These are phyloP conservation scores for Dolichoris vasculosae DNA, from an alignment of 1,140 invertebrate species.

Conservation along the genomic window DNA sequence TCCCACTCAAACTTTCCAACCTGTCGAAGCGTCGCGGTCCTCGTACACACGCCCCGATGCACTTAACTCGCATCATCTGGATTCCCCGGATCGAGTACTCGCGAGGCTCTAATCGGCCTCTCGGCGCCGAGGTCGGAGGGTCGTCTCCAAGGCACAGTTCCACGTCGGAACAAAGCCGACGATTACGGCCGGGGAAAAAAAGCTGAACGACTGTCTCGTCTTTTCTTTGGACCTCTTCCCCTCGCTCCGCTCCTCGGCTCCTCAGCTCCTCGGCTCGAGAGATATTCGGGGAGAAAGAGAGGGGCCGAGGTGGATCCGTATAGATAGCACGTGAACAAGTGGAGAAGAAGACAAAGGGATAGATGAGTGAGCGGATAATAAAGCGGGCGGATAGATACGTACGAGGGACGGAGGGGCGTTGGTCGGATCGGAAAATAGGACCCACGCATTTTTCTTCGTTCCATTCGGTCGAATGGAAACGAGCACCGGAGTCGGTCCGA, in stretches of 20 bases:
- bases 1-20: not conserved
- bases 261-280: not conserved
- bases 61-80: constrained; percentile 2
- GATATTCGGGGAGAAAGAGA: not conserved
- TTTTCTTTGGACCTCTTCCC: too few relatives aligned
- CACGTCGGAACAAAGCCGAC: not conserved
- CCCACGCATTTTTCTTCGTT: too few relatives aligned
- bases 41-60: not conserved
- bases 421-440: too few relatives aligned
- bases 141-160: too few relatives aligned
- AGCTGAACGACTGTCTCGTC: not conserved
- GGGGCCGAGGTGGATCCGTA: not conserved
- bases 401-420: too few relatives aligned
- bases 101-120: constrained; percentile 12
- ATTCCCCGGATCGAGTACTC: not conserved
- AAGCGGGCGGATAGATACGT: not conserved
- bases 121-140: not conserved
- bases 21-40: too few relatives aligned
- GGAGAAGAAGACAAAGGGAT: constrained; percentile 9
- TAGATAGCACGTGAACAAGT: not conserved
- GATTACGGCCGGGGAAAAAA: not conserved
- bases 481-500: too few relatives aligned
- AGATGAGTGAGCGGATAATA: not conserved
- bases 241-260: not conserved
- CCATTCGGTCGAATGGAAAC: too few relatives aligned